Percentiles rank a stretch among this genome's conserved stretches.
Evolutionary conservation across 2,113 vertebrate species (phyloP).

Genomic region (Anhinga rufa): DNA sequence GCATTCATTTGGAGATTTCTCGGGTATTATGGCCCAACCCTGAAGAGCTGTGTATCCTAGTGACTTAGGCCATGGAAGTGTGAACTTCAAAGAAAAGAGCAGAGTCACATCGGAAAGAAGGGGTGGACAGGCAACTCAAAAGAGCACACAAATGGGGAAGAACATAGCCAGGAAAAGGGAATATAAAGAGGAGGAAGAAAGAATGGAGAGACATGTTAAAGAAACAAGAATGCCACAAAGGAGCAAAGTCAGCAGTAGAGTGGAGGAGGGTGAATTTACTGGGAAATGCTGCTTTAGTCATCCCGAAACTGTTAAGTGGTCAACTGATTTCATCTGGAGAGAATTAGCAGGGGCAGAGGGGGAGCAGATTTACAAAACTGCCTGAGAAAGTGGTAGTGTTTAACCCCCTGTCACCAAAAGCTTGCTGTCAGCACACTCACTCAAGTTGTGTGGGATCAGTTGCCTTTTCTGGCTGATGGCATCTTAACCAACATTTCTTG

Average conservation of each 20-base stretch:
- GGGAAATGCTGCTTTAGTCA: slow-evolving; percentile 37
- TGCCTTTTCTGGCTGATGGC: not conserved
- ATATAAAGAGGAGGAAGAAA: not conserved
- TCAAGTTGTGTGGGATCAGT: not conserved
- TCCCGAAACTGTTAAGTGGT: slow-evolving; percentile 10
- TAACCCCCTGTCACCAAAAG: not conserved
- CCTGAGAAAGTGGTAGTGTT: not conserved
- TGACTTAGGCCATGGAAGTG: not conserved
- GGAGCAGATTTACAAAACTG: not conserved
- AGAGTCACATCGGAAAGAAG: not conserved
- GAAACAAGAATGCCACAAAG: not conserved
- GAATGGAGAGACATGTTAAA: not conserved
- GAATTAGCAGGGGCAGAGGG: not conserved
- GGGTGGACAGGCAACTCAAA: not conserved
- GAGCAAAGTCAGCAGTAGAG: not conserved
- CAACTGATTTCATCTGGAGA: not conserved
- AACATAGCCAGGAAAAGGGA: not conserved
- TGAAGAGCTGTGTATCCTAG: not conserved
- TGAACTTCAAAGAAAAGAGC: not conserved
- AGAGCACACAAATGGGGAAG: not conserved
- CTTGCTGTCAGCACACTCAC: not conserved
- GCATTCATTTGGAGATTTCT: not conserved
- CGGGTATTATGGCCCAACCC: not conserved
- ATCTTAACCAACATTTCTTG: slow-evolving; percentile 15
- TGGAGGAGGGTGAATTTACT: not conserved